Evolutionary conservation across 2,797 vertebrate species (phyloP).

Genomic region (Pelochelys cantorii): DNA sequence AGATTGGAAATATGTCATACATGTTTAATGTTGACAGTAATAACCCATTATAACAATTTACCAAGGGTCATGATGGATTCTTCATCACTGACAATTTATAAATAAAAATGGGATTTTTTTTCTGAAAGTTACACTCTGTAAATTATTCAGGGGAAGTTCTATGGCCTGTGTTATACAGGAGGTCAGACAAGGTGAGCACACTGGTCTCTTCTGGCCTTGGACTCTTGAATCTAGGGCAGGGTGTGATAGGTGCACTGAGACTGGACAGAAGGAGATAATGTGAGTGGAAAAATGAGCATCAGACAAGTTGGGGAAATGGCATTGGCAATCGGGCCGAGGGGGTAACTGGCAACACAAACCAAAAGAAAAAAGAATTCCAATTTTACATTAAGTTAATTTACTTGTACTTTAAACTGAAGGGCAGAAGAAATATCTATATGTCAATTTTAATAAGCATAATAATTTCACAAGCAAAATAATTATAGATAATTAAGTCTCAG

Average conservation of each 20-base stretch:
- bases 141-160: too few relatives aligned
- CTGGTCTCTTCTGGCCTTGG: too few relatives aligned
- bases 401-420: neutral
- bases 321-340: neutral
- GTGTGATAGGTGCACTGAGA: neutral
- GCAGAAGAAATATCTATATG: conserved; percentile 31
- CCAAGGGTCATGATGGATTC: too few relatives aligned
- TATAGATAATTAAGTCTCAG: conserved; percentile 55
- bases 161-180: too few relatives aligned
- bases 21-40: too few relatives aligned
- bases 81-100: too few relatives aligned
- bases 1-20: too few relatives aligned
- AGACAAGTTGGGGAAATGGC: neutral
- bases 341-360: neutral
- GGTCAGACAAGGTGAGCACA: too few relatives aligned
- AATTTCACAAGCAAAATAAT: conserved; percentile 43
- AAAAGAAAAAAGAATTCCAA: neutral
- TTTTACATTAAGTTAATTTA: conserved; percentile 16
- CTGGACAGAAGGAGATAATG: neutral
- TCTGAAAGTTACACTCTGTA: too few relatives aligned
- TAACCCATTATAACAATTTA: too few relatives aligned
- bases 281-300: neutral
- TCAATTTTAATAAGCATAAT: conserved; percentile 55
- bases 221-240: neutral
- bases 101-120: too few relatives aligned